Conservation (phyloP, 2,888 invertebrate genomes). For the Brachyopa scutellaris region DNA sequence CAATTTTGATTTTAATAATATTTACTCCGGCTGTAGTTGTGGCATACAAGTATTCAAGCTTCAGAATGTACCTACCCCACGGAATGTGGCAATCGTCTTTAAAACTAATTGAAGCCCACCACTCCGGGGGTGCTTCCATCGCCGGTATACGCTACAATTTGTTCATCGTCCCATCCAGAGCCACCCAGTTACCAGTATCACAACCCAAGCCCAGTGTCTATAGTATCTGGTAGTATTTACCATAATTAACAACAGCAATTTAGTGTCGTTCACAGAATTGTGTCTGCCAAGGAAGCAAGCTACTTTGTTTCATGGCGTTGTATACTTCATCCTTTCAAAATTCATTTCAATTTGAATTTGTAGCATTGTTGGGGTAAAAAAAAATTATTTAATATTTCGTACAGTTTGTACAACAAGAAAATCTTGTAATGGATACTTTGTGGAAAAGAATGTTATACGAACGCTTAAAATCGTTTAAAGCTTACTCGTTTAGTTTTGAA, state of each 20-base stretch:
- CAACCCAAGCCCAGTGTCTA: neutral
- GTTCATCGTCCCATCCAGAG: neutral
- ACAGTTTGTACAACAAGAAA: neutral
- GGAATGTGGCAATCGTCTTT: neutral
- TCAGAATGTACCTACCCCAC: neutral
- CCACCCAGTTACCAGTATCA: too few relatives aligned
- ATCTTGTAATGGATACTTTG: too few relatives aligned
- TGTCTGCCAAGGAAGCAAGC: conserved; percentile 1
- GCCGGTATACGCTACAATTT: too few relatives aligned
- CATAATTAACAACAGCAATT: conserved; percentile 16
- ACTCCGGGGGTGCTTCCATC: too few relatives aligned
- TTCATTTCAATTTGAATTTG: conserved; percentile 22
- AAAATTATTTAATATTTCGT: neutral
- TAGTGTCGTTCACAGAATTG: neutral
- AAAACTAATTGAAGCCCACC: conserved; percentile 6
- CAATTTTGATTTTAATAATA: neutral
- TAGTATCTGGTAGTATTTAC: conserved; percentile 5
- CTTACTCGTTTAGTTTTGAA: too few relatives aligned
- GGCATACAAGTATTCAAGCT: neutral
- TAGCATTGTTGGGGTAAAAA: neutral
- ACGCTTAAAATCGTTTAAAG: too few relatives aligned
- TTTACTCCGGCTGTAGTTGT: neutral
- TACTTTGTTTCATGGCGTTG: neutral
- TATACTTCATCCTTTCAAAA: neutral
- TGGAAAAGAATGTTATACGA: too few relatives aligned